These are phyloP conservation scores for Thymelicus sylvestris DNA, from an alignment of 2,888 invertebrate species.

Conservation along the genomic window DNA sequence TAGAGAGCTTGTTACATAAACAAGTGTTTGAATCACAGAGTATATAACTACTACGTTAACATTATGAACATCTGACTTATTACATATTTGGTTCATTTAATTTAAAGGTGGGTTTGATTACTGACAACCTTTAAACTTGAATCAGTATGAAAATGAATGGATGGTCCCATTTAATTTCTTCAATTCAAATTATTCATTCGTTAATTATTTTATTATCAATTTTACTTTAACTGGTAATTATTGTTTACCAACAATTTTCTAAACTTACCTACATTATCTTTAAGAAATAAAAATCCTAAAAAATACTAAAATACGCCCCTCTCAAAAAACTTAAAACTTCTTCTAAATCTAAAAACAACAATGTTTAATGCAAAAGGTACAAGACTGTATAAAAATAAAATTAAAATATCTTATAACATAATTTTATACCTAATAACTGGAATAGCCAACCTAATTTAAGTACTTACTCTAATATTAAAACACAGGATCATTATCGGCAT, in stretches of 20 bases:
- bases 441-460: slow-evolving; percentile 1
- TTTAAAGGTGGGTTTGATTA: background rate
- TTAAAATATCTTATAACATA: background rate
- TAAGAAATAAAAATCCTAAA: background rate
- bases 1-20: no score
- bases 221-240: background rate
- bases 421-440: background rate
- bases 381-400: background rate
- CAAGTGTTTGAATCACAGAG: no score
- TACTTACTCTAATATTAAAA: background rate
- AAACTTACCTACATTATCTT: no score
- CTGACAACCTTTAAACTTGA: no score
- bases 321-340: slow-evolving; percentile 1
- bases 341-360: background rate
- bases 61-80: background rate
- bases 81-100: background rate
- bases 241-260: no score
- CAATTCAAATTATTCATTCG: no score
- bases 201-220: slow-evolving; percentile 1
- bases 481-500: background rate
- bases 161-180: no score
- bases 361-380: background rate
- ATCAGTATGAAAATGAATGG: no score
- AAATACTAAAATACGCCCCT: background rate
- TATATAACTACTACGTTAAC: no score